Conservation (phyloP, 1,140 invertebrate genomes). For the Neodiprion fabricii region DNA sequence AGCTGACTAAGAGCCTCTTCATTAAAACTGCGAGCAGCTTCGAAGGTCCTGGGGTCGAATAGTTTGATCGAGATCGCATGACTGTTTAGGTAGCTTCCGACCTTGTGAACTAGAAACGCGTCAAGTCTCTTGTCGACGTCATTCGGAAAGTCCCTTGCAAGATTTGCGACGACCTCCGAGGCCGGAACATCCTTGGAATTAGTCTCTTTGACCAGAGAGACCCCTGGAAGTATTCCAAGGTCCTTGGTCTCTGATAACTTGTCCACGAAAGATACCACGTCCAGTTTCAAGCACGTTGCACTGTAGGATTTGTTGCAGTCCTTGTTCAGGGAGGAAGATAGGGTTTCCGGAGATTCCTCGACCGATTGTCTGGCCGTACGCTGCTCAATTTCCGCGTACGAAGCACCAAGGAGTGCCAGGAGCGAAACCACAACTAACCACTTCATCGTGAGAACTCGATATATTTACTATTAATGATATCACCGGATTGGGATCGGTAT, state of each 20-base stretch:
- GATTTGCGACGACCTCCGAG: constrained; percentile 72
- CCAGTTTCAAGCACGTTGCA: constrained; percentile 78
- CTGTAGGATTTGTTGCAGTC: constrained; percentile 76
- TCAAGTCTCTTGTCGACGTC: constrained; percentile 79
- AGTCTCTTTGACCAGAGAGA: constrained; percentile 74
- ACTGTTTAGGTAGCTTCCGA: constrained; percentile 73
- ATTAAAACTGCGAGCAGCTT: constrained; percentile 61
- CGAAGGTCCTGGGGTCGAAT: constrained; percentile 68
- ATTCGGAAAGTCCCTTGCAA: constrained; percentile 76
- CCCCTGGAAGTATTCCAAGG: constrained; percentile 71
- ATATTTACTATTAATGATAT: neutral
- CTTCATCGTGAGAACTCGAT: neutral
- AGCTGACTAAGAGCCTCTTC: constrained; percentile 54
- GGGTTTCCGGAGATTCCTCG: constrained; percentile 40
- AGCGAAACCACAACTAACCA: neutral
- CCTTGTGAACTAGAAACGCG: constrained; percentile 74
- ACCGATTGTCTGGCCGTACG: constrained; percentile 45
- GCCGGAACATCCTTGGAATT: constrained; percentile 63
- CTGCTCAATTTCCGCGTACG: constrained; percentile 48
- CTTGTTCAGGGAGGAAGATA: constrained; percentile 53
- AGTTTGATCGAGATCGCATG: constrained; percentile 77
- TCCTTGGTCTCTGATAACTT: constrained; percentile 71
- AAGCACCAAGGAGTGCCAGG: neutral
- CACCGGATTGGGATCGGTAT: neutral
- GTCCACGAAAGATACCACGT: constrained; percentile 79